Evolutionary conservation across 2,888 invertebrate genomes (phyloP).

Genomic region (Agonopterix heracliana): DNA sequence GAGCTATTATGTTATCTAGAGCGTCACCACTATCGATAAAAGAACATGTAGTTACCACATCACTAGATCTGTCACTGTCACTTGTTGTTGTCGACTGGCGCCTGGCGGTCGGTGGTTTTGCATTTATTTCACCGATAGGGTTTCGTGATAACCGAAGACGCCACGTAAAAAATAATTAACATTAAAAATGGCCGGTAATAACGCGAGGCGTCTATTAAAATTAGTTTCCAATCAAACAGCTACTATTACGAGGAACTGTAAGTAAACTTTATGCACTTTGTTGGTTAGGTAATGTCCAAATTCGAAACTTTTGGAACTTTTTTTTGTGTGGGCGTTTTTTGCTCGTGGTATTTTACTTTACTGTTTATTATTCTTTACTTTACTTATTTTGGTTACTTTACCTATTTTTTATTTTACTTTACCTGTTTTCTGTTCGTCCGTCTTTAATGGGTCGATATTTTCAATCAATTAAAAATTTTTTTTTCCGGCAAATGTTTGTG

Average conservation of each 20-base stretch:
- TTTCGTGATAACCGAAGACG: not conserved
- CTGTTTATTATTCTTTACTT: no score
- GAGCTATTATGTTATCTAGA: no score
- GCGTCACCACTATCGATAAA: not conserved
- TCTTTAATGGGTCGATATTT: no score
- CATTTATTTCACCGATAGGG: not conserved
- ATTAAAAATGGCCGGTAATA: conserved; percentile 46
- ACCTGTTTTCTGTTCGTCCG: no score
- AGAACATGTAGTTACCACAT: not conserved
- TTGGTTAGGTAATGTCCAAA: no score
- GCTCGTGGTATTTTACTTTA: no score
- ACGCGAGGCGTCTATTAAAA: conserved; percentile 48
- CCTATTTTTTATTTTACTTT: no score
- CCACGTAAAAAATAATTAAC: not conserved
- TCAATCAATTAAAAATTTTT: no score
- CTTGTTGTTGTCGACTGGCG: not conserved
- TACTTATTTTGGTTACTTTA: no score
- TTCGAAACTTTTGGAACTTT: no score
- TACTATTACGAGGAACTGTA: conserved; percentile 46
- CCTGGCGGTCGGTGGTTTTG: not conserved
- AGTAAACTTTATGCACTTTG: conserved; percentile 28
- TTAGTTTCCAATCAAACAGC: conserved; percentile 44
- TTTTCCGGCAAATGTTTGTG: no score
- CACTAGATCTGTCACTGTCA: conserved; percentile 6
- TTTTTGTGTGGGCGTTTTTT: no score